Conservation (phyloP, 2,113 vertebrate species). For the Todiramphus saurophagus region DNA sequence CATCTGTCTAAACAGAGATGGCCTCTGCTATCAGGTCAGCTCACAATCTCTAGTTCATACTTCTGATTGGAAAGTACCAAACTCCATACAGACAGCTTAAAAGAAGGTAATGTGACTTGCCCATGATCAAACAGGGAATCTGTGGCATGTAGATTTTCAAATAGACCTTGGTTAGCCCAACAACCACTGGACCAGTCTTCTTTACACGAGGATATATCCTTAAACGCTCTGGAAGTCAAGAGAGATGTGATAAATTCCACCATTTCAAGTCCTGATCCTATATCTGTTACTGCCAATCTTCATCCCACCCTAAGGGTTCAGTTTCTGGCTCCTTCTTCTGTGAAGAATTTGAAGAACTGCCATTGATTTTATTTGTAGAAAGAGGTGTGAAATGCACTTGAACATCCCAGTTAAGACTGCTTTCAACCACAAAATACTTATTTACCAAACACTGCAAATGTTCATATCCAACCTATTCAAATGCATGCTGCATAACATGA, state of each 20-base stretch:
- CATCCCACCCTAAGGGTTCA: neutral
- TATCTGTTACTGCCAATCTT: neutral
- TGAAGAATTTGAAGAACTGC: neutral
- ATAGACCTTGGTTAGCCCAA: neutral
- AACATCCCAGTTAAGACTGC: neutral
- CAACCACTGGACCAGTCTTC: neutral
- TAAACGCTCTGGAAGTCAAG: neutral
- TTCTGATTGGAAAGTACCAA: conserved; percentile 16
- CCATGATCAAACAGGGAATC: neutral
- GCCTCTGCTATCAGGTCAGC: conserved; percentile 46
- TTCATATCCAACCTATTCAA: neutral
- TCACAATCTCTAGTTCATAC: neutral
- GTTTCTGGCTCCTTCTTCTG: neutral
- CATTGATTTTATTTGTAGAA: neutral
- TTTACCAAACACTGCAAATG: neutral
- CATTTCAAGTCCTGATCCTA: neutral
- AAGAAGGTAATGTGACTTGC: neutral
- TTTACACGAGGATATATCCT: neutral
- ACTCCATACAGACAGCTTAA: neutral
- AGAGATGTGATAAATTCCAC: neutral
- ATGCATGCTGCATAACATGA: neutral
- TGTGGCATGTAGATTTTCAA: neutral
- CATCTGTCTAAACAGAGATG: conserved; percentile 62
- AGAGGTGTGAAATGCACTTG: neutral
- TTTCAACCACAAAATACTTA: neutral